A percentile compares a stretch with the other conserved stretches of the same genome.
phyloP scores from a whole-genome alignment of 2,888 invertebrate genomes.

The Invenusta paracnida region DNA sequence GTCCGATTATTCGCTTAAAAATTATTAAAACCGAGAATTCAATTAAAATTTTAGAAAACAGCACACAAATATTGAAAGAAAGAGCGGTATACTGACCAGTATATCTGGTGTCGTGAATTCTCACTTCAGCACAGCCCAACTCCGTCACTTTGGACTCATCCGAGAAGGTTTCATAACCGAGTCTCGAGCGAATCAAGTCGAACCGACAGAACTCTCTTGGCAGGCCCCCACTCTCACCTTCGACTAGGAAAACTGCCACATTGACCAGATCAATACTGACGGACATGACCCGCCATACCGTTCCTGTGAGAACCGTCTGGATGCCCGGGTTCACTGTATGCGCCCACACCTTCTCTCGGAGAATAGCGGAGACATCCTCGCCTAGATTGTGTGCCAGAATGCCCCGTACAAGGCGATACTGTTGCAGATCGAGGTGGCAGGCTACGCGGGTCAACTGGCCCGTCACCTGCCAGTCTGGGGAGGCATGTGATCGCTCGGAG shows the following conservation, averaged over 20 bases:
- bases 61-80: too few species aligned
- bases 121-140: slow-evolving; percentile 82
- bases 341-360: slow-evolving; percentile 45
- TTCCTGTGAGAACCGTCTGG: slow-evolving; percentile 59
- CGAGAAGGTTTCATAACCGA: slow-evolving; percentile 78
- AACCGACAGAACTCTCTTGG: slow-evolving; percentile 75
- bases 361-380: slow-evolving; percentile 66
- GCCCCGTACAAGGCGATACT: slow-evolving; percentile 81
- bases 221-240: slow-evolving; percentile 53
- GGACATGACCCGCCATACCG: slow-evolving; percentile 74
- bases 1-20: too few species aligned
- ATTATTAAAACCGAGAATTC: too few species aligned
- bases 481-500: slow-evolving; percentile 62
- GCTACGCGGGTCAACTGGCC: slow-evolving; percentile 80
- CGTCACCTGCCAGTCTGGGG: slow-evolving; percentile 77
- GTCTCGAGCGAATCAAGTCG: slow-evolving; percentile 79
- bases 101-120: slow-evolving; percentile 72
- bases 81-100: slow-evolving; percentile 37
- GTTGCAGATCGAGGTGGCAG: slow-evolving; percentile 74
- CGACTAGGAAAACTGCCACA: slow-evolving; percentile 71
- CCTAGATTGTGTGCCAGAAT: slow-evolving; percentile 82
- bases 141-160: slow-evolving; percentile 86
- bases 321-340: slow-evolving; percentile 62
- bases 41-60: too few species aligned
- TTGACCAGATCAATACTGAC: slow-evolving; percentile 78